Conservation (phyloP, 2,113 vertebrate species). For the Rhinoptilus africanus region DNA sequence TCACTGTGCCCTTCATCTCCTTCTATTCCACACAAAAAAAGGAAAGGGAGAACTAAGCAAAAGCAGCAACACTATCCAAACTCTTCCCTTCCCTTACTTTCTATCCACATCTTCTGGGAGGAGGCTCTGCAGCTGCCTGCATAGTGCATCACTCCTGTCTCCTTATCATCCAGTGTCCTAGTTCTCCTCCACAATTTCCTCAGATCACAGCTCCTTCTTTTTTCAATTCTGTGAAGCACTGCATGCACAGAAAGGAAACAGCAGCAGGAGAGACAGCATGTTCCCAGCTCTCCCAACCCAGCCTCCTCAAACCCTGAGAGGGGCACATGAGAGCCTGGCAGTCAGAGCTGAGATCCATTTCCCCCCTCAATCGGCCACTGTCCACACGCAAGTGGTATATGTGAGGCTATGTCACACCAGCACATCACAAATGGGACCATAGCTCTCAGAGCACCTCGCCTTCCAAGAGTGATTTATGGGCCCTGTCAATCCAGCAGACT, state of each 20-base stretch:
- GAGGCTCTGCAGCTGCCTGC: background rate
- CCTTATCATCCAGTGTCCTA: background rate
- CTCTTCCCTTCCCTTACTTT: background rate
- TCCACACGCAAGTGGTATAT: background rate
- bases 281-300: background rate
- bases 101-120: background rate
- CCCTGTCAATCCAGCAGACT: constrained; percentile 43
- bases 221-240: background rate
- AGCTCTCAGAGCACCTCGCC: background rate
- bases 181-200: background rate
- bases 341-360: background rate
- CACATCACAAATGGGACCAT: background rate
- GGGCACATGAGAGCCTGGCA: background rate
- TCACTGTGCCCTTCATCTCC: background rate
- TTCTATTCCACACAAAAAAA: background rate
- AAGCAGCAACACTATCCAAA: background rate
- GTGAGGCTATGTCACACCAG: background rate
- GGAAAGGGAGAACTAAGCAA: background rate
- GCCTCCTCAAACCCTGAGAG: background rate
- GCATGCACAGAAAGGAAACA: background rate
- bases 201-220: background rate
- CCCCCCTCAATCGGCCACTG: background rate
- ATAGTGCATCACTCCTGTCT: background rate
- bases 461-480: constrained; percentile 62
- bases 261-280: background rate